Percentiles rank a stretch among this genome's conserved stretches.
These are phyloP conservation scores for Heptranchias perlo DNA, from an alignment of 2,113 vertebrate genomes.

Conservation along the genomic window DNA sequence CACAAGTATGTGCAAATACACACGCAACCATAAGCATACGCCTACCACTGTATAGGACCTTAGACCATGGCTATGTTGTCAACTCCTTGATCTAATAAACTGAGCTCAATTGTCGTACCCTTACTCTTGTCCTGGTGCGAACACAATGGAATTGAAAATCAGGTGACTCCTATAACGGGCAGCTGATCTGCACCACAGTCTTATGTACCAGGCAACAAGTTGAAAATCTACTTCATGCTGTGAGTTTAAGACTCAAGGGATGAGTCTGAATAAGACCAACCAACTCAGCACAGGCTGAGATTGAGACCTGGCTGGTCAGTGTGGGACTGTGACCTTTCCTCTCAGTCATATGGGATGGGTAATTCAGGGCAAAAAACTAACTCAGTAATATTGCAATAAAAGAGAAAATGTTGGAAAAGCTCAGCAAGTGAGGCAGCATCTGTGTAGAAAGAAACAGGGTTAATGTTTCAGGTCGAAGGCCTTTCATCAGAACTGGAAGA, in stretches of 20 bases:
- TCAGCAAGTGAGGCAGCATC: too few species aligned
- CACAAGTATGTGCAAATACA: background rate
- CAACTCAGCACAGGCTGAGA: background rate
- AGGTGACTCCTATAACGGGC: background rate
- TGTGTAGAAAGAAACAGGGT: too few species aligned
- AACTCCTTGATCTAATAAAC: background rate
- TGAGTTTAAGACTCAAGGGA: background rate
- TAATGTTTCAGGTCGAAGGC: too few species aligned
- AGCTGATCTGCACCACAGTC: background rate
- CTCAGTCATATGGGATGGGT: background rate
- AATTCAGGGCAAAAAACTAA: background rate
- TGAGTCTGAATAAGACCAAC: background rate
- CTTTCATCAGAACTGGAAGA: too few species aligned
- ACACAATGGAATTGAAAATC: background rate
- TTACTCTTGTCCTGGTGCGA: background rate
- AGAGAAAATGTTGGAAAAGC: too few species aligned
- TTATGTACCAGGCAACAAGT: background rate
- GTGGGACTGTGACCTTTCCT: background rate
- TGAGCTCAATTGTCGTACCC: background rate
- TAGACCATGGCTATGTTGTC: background rate
- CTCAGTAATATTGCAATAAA: too few species aligned
- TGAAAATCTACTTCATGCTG: background rate
- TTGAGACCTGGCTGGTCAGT: background rate
- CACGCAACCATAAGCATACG: background rate
- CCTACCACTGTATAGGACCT: background rate